Base-by-base conservation (phyloP, 2,797 vertebrate genomes). In the Phataginus tetradactyla region DNA sequence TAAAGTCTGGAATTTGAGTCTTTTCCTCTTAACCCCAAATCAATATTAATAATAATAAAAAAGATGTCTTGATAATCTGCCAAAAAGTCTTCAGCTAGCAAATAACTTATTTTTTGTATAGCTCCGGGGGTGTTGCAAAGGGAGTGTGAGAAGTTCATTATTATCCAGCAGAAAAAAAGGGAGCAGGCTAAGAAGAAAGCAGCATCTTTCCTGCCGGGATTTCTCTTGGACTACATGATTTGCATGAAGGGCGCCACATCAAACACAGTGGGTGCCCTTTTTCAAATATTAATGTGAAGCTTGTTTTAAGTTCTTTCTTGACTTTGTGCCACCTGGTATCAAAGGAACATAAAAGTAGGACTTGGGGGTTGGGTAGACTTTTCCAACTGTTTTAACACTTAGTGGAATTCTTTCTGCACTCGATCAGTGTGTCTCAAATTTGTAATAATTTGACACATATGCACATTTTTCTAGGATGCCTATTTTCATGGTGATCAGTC, bases 161-260 rank as follows among this genome's bases (percentile, higher is more conserved):
- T 98, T 99, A 99, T 99, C 98, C 99, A 98, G 97, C 98, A 98
- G 98, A 96, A 98, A 99, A 98, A 98, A 98, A 98, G 94, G 97
- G 96, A 79, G 57, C 98, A 98, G 71, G 95, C 97, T 98, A 99
- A 99, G 99, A 99, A 99, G 99, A 99, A 99, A 99, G 99, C 98
- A 98, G 97, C 90, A 3, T 96, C 97, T 97, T 98, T 98, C 99
- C 99, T 99, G 97, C 97, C 98, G 99, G 99, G 99, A 99, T 98
- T 99, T 98, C 98, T 98, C 98, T 99, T 99, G 98, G 98, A 98
- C 98, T 98, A 96, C 98, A 98, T 98, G 98, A 99, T 99, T 99
- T 99, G 99, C 99, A 99, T 99, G 98, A 99, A 99, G 99, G 99
- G 99, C 99, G 96, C 98, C 97, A 99, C 99, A 99, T 99, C 99